These are phyloP conservation scores for Etheostoma cragini DNA, from an alignment of 2,113 vertebrate genomes.

Conservation along the genomic window DNA sequence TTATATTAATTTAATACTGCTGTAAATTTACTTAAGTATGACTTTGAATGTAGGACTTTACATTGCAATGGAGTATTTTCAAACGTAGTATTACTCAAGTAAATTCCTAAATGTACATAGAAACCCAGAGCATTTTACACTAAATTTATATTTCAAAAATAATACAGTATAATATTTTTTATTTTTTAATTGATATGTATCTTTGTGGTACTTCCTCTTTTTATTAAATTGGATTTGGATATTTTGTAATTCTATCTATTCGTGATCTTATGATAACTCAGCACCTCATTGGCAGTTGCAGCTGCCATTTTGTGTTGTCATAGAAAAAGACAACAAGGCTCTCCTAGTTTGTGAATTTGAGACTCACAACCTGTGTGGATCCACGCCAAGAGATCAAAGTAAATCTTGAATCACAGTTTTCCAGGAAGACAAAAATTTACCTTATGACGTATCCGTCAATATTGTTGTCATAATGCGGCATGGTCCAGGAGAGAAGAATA, in stretches of 20 bases:
- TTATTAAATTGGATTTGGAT: background rate
- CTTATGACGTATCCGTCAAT: conserved; percentile 90
- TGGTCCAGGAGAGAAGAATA: conserved; percentile 93
- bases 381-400: background rate
- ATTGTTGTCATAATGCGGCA: conserved; percentile 79
- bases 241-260: background rate
- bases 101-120: background rate
- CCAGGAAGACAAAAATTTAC: conserved; percentile 43
- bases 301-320: background rate
- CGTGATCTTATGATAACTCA: background rate
- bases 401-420: background rate
- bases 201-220: background rate
- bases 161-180: background rate
- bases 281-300: background rate
- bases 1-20: no score
- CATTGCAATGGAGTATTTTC: no score
- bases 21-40: no score
- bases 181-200: background rate
- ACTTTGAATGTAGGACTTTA: no score
- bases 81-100: no score
- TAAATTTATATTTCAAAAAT: background rate
- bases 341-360: background rate
- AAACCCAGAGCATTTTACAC: background rate
- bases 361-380: background rate
- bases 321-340: background rate